Conservation (phyloP, 2,113 vertebrate species). For the Platichthys stellatus region DNA sequence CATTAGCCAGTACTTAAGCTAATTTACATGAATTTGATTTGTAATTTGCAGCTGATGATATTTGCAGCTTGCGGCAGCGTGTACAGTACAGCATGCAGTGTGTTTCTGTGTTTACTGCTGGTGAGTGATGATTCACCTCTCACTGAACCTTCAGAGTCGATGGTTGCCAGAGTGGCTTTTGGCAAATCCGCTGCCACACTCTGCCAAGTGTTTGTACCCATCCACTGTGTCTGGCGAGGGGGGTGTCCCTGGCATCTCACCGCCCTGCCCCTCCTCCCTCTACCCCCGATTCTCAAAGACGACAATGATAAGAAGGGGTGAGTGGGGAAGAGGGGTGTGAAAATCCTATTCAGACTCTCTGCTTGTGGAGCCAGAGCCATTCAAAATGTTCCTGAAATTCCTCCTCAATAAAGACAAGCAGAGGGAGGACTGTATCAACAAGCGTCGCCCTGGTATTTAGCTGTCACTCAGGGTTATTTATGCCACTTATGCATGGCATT, state of each 20-base stretch:
- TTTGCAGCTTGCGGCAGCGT: neutral
- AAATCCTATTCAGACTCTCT: conserved; percentile 51
- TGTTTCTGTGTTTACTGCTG: conserved; percentile 41
- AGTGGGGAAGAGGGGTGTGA: neutral
- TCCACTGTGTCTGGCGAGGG: conserved; percentile 59
- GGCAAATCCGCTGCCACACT: conserved; percentile 53
- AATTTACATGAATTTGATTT: neutral
- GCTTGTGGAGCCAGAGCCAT: conserved; percentile 25
- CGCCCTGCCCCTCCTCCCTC: conserved; percentile 9
- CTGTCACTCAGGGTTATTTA: conserved; percentile 36
- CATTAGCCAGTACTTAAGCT: neutral
- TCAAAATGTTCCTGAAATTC: conserved; percentile 48
- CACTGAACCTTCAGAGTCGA: conserved; percentile 72
- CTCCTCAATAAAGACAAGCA: conserved; percentile 14
- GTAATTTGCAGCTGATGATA: conserved; percentile 11
- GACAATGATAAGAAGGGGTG: conserved; percentile 51
- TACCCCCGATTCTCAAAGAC: conserved; percentile 32
- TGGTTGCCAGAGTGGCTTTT: conserved; percentile 72
- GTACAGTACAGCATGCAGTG: conserved; percentile 19
- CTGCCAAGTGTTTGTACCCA: conserved; percentile 79
- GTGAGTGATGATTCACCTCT: conserved; percentile 79
- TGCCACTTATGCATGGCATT: conserved; percentile 1
- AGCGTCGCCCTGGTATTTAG: neutral
- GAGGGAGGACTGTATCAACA: conserved; percentile 29
- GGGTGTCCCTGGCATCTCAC: conserved; percentile 67